Base-by-base conservation (phyloP, 2,113 vertebrate genomes). In the Leucopsar rothschildi region DNA sequence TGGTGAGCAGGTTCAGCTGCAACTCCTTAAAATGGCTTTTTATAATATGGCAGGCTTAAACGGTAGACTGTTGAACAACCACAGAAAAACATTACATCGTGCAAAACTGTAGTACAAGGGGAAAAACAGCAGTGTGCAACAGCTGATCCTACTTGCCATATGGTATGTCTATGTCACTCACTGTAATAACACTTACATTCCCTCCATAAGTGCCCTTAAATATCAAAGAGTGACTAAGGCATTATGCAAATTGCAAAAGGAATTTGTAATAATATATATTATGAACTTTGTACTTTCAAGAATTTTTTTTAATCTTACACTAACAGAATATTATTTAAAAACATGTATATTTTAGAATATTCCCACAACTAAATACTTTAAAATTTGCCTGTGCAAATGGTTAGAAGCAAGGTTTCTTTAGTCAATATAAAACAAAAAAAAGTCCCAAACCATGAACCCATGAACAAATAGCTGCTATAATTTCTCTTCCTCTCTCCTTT, bases 121-220 rank as follows among this genome's bases (percentile, higher is more conserved):
- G 40, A 2, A 91, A 95, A 91, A 83, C 91, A 96, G 94, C 88
- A 94, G 61, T 81, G 53, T 88, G 57, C 66, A 93, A 92, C 57
- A 90, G 78, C 85, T 95, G 91, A 96, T 96, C 90, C 83, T 91
- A 39, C 71, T 96, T 96, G 82, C 94, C 95, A 90, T 96, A 95
- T 94, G 91, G 79, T 86, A 57, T 96, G 88, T 40, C 80, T 86
- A 57, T 96, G 88, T 40, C 80, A 90, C 65, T 94, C 56, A 87
- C 56, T 93, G 40, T 59, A 97, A 97, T 86, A 92, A 91, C 72
- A 89, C 61, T 94, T 97, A 35, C 73, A 70, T 79, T 94, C 35
- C 76, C 75, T 95, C 61, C 81, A 44, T 71, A 89, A 97, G 83
- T 81, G 70, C 88, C 86, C 89, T 91, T 97, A 97, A 97, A 97